Conservation (phyloP, 2,113 vertebrate genomes). For the Mustelus asterias region DNA sequence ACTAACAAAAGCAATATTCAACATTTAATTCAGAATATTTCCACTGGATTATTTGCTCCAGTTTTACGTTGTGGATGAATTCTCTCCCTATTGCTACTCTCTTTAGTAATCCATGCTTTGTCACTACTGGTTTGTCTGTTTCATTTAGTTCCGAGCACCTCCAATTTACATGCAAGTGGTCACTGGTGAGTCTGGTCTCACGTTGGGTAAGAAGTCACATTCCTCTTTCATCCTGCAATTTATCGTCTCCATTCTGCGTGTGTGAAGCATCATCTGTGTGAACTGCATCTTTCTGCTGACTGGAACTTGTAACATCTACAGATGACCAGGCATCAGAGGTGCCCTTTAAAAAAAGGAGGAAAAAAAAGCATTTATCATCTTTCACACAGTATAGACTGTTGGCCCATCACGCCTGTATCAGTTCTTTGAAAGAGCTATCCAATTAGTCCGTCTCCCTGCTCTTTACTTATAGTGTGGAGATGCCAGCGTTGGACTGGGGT, state of each 20-base stretch:
- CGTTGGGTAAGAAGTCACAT: conserved; percentile 47
- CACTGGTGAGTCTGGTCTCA: conserved; percentile 47
- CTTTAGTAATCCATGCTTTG: not conserved
- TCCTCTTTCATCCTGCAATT: conserved; percentile 53
- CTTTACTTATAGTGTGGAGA: not conserved
- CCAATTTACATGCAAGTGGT: not conserved
- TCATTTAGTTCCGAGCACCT: not conserved
- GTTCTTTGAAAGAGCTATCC: not conserved
- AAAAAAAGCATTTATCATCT: not conserved
- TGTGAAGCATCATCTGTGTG: conserved; percentile 47
- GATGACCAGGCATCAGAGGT: conserved; percentile 66
- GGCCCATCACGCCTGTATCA: too few species aligned
- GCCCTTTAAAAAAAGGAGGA: conserved; percentile 53
- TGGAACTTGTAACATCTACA: conserved; percentile 49
- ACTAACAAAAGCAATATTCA: not conserved
- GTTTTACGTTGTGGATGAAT: not conserved
- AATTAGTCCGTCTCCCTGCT: not conserved
- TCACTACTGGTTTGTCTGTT: not conserved
- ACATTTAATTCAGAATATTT: not conserved
- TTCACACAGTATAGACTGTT: not conserved
- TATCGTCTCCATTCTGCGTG: conserved; percentile 47
- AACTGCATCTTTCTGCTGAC: conserved; percentile 37
- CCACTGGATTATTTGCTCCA: not conserved
- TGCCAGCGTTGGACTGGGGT: too few species aligned
- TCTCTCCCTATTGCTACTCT: not conserved